These are phyloP conservation scores for Girardinus metallicus DNA, from an alignment of 2,797 vertebrate genomes.

Conservation along the genomic window DNA sequence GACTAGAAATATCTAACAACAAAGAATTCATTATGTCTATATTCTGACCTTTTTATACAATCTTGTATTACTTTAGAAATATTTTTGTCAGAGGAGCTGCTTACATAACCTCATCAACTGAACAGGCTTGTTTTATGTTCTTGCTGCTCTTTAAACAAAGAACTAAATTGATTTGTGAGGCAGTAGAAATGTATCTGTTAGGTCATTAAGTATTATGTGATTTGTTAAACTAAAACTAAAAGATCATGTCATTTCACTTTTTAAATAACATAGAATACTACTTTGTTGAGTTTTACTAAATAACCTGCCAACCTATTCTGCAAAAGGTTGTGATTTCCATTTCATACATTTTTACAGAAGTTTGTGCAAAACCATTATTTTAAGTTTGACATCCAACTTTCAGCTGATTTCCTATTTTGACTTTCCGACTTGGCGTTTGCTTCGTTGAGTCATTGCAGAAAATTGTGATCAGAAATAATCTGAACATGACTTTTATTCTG, in stretches of 20 bases:
- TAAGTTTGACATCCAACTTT: neutral
- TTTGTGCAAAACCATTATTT: neutral
- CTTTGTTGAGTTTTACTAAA: neutral
- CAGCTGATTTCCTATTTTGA: neutral
- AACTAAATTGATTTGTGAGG: neutral
- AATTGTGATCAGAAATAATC: neutral
- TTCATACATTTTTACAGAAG: neutral
- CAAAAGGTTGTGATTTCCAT: neutral
- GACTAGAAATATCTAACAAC: neutral
- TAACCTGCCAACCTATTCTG: neutral
- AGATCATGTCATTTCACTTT: neutral
- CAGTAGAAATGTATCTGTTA: neutral
- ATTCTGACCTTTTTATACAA: constrained; percentile 27
- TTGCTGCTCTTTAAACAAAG: neutral
- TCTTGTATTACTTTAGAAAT: constrained; percentile 6
- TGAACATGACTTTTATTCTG: constrained; percentile 3
- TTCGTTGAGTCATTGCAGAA: neutral
- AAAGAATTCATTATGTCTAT: constrained; percentile 10
- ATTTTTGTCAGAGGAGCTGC: constrained; percentile 8
- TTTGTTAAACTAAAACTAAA: neutral
- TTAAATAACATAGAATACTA: neutral
- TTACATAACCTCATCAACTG: constrained; percentile 13
- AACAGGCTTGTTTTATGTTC: constrained; percentile 10
- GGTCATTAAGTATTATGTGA: neutral
- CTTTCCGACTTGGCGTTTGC: too few species aligned